A percentile compares a stretch with the other conserved stretches of the same genome.
Evolutionary conservation across 1,140 invertebrate genomes (phyloP).

Genomic region (Lepidostoma basale): DNA sequence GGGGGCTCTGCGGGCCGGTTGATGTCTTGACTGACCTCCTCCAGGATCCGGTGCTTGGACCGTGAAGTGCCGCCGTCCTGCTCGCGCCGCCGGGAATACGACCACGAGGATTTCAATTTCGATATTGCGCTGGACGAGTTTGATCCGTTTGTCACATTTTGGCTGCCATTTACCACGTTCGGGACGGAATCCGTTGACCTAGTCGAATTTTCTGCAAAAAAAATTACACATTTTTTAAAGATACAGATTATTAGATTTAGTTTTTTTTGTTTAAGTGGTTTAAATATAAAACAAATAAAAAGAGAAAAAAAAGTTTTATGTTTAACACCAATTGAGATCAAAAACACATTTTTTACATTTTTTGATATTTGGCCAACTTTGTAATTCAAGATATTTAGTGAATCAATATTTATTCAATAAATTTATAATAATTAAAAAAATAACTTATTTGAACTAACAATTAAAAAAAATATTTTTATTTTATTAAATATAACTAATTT

Average conservation of each 20-base stretch:
- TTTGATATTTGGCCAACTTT: no score
- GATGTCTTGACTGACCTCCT: background rate
- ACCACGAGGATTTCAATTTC: background rate
- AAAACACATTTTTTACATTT: background rate
- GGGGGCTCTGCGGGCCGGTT: background rate
- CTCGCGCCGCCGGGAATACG: conserved; percentile 8
- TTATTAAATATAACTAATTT: no score
- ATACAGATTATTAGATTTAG: background rate
- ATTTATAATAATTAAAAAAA: background rate
- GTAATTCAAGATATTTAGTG: no score
- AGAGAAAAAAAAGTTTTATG: background rate
- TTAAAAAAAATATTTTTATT: background rate
- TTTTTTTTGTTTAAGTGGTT: background rate
- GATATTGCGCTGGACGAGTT: background rate
- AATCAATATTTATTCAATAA: background rate
- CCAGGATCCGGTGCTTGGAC: conserved; percentile 3
- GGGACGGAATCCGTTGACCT: conserved; percentile 20
- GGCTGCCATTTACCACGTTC: background rate
- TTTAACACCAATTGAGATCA: background rate
- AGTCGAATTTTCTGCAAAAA: conserved; percentile 18
- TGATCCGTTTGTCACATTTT: conserved; percentile 1
- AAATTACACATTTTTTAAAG: background rate
- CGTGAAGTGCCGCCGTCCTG: background rate
- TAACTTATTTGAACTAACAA: background rate
- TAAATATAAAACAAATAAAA: background rate